Conservation (phyloP, 2,113 vertebrate genomes). For the Xerus inauris region DNA sequence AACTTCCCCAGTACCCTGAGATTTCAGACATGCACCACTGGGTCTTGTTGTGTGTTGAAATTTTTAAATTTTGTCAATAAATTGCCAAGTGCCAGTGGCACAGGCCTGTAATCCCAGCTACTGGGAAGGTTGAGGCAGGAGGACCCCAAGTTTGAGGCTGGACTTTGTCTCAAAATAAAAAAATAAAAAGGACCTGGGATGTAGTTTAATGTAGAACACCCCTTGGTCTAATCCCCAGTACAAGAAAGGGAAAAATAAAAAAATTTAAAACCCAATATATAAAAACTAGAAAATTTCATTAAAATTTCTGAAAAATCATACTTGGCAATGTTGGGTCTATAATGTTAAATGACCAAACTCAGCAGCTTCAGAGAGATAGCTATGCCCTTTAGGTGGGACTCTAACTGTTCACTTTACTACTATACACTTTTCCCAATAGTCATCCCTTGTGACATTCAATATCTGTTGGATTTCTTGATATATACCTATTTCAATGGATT, state of each 20-base stretch:
- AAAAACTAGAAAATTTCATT: conserved; percentile 15
- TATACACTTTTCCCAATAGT: not conserved
- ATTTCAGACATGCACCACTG: no score
- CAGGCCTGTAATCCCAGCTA: no score
- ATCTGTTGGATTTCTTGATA: not conserved
- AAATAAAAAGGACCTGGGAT: no score
- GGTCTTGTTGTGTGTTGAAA: not conserved
- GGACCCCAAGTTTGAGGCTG: no score
- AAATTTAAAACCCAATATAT: not conserved
- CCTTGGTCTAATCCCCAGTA: no score
- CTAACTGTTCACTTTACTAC: not conserved
- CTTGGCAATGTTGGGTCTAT: not conserved
- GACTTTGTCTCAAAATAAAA: no score
- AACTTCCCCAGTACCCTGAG: no score
- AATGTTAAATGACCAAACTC: not conserved
- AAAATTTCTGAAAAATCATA: conserved; percentile 3
- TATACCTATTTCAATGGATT: not conserved
- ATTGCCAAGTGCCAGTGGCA: no score
- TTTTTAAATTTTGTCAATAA: not conserved
- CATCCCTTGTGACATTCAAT: not conserved
- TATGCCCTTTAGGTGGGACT: not conserved
- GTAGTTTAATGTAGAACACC: no score
- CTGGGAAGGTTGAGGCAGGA: no score
- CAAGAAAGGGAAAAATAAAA: no score
- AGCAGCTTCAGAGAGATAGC: not conserved